Conservation (phyloP, 2,113 vertebrate species). For the Vulpes lagopus region DNA sequence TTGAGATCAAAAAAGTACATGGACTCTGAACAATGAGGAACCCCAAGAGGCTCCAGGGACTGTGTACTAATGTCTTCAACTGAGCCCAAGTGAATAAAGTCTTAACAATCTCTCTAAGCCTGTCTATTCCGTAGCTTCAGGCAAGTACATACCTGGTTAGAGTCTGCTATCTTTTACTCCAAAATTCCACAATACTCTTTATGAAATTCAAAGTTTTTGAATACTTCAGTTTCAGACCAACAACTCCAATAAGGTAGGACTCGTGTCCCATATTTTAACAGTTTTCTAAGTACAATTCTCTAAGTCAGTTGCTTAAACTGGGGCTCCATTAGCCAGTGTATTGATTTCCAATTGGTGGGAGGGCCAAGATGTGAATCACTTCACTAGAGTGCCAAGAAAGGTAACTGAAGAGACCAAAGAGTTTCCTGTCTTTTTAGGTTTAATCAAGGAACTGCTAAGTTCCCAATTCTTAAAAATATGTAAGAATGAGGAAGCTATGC, state of each 20-base stretch:
- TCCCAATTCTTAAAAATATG: constrained; percentile 30
- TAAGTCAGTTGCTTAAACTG: not conserved
- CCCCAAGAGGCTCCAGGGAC: not conserved
- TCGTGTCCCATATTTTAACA: not conserved
- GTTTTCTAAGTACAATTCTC: not conserved
- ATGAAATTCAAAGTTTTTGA: not conserved
- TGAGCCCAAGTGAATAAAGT: not conserved
- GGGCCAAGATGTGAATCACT: not conserved
- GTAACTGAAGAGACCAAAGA: not conserved
- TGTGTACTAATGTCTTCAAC: not conserved
- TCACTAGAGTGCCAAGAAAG: constrained; percentile 22
- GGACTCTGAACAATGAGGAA: not conserved
- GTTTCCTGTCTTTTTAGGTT: not conserved
- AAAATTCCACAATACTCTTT: not conserved
- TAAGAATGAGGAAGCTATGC: not conserved
- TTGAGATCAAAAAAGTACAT: not conserved
- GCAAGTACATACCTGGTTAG: not conserved
- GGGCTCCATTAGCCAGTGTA: not conserved
- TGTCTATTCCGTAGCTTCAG: not conserved
- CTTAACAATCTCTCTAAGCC: not conserved
- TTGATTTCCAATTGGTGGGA: constrained; percentile 37
- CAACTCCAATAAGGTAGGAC: not conserved
- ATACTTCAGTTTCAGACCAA: not conserved
- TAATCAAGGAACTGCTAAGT: constrained; percentile 52
- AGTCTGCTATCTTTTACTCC: not conserved